Evolutionary conservation across 2,797 vertebrate species (phyloP), one percentile per base, ranked within the genome.

Genomic region (Enteromius mattozi): DNA sequence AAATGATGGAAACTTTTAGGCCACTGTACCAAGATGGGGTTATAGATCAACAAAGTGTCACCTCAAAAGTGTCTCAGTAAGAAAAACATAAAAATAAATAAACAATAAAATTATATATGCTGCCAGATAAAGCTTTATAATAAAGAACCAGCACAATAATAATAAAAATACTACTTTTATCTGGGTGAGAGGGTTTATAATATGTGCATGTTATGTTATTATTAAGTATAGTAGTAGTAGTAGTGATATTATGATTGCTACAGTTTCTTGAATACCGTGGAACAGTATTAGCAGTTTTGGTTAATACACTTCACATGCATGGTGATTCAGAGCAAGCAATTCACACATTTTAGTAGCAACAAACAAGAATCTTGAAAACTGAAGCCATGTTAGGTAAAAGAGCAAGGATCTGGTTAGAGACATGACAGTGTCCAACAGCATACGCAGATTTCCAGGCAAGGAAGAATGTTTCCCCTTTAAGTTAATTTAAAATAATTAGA

Each of bases 381-480:
- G 30, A 14, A 68, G 19, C 16, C 17, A 49, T 66, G 27, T 80
- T 69, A 69, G 47, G 49, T 54, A 37, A 80, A 24, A 63, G 10
- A 69, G 14, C 27, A 68, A 35, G 6, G 42, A 47, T 69, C 10
- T 49, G 42, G 47, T 68, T 51, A 49, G 78, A 35, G 78, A 80
- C 78, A 68, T 33, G 27, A 66, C n/a, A 16, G 8, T 49, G 16
- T 65, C 27, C 9, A 35, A 61, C 37, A 59, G 49, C 65, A 78
- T 8, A 84, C 13, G 45, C 17, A 77, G 63, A 83, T 70, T 69
- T 83, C 49, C 75, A 61, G 74, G 19, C 19, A 27, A 70, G 27
- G 65, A 70, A 78, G 75, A 51, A 35, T 49, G 35, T 27, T 59
- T 83, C 49, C 37, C 16, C 49, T 47, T 84, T 71, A 84, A 59